Evolutionary conservation across 2,113 vertebrate genomes (phyloP).

Genomic region (Prunella himalayana): DNA sequence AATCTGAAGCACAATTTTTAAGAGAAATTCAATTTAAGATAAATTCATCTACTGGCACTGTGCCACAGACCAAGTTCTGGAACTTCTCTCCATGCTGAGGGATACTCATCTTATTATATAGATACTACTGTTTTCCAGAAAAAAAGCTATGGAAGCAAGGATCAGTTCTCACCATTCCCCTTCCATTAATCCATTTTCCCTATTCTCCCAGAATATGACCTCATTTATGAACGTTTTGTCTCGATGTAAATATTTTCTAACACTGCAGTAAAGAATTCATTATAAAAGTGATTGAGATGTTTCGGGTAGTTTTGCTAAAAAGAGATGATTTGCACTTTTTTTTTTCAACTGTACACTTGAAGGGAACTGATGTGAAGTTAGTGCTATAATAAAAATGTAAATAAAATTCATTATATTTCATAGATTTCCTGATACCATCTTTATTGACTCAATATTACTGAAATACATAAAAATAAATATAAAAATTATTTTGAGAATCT

Average conservation of each 20-base stretch:
- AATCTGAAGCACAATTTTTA: conserved; percentile 11
- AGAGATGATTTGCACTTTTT: conserved; percentile 17
- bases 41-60: accelerated
- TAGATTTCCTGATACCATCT: conserved; percentile 27
- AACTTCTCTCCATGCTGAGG: background rate
- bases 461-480: conserved; percentile 6
- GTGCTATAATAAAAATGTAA: conserved; percentile 59
- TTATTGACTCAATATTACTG: conserved; percentile 29
- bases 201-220: background rate
- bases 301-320: conserved; percentile 33
- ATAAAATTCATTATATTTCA: conserved; percentile 58
- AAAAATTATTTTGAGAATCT: conserved; percentile 4
- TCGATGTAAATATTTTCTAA: conserved; percentile 40
- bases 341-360: background rate
- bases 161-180: background rate
- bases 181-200: background rate
- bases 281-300: conserved; percentile 27
- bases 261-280: conserved; percentile 20
- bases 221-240: background rate
- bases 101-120: accelerated
- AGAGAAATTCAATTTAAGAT: background rate
- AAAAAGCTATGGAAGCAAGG: background rate
- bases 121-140: background rate
- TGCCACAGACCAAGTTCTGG: background rate
- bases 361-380: conserved; percentile 43